phyloP scores from a whole-genome alignment of 2,797 vertebrate genomes.

The Eleutherodactylus coqui region DNA sequence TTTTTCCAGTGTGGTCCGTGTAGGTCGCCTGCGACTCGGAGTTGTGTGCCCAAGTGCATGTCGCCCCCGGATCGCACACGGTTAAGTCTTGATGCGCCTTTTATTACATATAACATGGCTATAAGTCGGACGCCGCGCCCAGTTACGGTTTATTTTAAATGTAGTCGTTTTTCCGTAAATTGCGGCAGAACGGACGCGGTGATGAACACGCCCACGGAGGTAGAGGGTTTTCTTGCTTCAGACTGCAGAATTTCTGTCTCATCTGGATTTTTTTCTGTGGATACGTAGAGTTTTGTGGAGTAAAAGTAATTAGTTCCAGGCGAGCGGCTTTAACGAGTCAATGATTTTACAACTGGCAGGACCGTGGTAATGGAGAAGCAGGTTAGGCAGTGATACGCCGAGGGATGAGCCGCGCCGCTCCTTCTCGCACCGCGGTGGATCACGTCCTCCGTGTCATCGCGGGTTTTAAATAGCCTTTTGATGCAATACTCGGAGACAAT shows the following conservation, averaged over 20 bases:
- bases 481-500: constrained; percentile 19
- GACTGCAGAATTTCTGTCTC: neutral
- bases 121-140: no score
- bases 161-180: no score
- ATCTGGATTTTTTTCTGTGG: constrained; percentile 28
- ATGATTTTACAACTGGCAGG: constrained; percentile 50
- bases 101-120: no score
- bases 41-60: no score
- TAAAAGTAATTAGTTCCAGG: constrained; percentile 87
- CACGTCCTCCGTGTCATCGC: neutral
- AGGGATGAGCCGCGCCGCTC: constrained; percentile 5
- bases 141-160: no score
- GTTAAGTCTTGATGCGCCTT: no score
- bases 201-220: no score
- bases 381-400: constrained; percentile 22
- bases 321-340: constrained; percentile 75
- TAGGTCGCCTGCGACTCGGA: no score
- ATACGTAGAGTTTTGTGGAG: constrained; percentile 74
- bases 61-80: no score
- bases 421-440: neutral
- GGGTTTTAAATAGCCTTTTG: constrained; percentile 21
- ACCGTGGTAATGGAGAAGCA: constrained; percentile 23
- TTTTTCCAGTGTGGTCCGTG: no score
- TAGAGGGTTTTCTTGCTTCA: no score
- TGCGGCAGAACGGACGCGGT: no score